These are phyloP conservation scores for Tetranychus cinnabarinus DNA, from an alignment of 1,140 invertebrate species.

Conservation along the genomic window DNA sequence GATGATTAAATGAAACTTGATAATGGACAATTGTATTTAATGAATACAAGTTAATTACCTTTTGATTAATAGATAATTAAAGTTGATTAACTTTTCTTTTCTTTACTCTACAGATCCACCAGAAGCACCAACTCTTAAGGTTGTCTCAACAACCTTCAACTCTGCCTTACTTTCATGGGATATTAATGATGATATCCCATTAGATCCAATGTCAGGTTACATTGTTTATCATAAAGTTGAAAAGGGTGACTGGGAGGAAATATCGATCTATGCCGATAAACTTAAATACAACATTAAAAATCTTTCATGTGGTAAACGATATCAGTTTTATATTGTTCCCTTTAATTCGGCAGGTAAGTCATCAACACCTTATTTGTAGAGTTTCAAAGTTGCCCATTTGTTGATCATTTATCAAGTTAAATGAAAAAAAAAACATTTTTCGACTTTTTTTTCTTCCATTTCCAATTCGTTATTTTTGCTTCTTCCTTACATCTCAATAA, in stretches of 20 bases:
- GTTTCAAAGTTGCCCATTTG: background rate
- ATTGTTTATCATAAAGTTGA: conserved; percentile 25
- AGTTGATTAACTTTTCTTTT: background rate
- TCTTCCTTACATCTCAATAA: too few relatives aligned
- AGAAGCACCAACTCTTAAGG: conserved; percentile 11
- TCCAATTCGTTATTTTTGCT: too few relatives aligned
- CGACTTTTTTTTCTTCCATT: too few relatives aligned
- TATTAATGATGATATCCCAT: background rate
- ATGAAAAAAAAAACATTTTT: background rate
- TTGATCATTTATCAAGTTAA: background rate
- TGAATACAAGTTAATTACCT: background rate
- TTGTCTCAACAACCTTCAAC: conserved; percentile 9
- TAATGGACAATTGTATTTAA: too few relatives aligned
- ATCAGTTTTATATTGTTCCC: conserved; percentile 10
- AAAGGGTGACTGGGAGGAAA: conserved; percentile 31
- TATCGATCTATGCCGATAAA: background rate
- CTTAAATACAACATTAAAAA: background rate
- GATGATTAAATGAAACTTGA: too few relatives aligned
- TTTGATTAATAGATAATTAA: background rate
- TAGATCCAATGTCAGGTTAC: conserved; percentile 17
- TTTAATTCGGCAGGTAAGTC: conserved; percentile 9
- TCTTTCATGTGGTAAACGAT: conserved; percentile 1
- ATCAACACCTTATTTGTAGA: too few relatives aligned
- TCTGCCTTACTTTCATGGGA: conserved; percentile 13
- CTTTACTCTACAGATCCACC: conserved; percentile 11